Conservation (phyloP, 2,797 vertebrate species). For the Dendrocincla fuliginosa region DNA sequence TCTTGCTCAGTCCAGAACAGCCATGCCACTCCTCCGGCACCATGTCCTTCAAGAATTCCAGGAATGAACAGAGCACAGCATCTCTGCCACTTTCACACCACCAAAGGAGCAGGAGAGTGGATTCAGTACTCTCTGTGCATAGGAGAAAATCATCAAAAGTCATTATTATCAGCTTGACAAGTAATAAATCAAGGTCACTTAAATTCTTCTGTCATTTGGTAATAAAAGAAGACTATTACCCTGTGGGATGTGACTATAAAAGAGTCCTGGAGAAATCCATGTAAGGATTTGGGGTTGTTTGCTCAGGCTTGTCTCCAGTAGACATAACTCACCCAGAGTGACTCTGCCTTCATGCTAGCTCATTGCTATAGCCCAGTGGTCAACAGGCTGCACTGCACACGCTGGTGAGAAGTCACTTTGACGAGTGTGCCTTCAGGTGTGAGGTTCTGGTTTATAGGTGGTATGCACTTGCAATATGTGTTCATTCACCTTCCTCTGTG, state of each 20-base stretch:
- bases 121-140: not conserved
- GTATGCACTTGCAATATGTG: not conserved
- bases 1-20: not conserved
- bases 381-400: not conserved
- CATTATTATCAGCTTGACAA: not conserved
- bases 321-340: not conserved
- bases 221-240: not conserved
- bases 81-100: not conserved
- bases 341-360: not conserved
- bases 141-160: not conserved
- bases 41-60: not conserved
- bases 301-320: not conserved
- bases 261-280: not conserved
- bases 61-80: not conserved
- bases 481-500: not conserved
- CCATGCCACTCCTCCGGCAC: not conserved
- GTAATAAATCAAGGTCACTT: not conserved
- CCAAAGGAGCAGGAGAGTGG: not conserved
- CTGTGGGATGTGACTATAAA: not conserved
- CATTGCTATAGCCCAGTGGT: slow-evolving; percentile 9
- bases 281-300: not conserved
- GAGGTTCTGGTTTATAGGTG: no score
- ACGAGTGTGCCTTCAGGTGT: not conserved
- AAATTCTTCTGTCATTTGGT: not conserved
- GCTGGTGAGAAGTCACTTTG: not conserved